Conservation (phyloP, 2,113 vertebrate species). For the Ia io region DNA sequence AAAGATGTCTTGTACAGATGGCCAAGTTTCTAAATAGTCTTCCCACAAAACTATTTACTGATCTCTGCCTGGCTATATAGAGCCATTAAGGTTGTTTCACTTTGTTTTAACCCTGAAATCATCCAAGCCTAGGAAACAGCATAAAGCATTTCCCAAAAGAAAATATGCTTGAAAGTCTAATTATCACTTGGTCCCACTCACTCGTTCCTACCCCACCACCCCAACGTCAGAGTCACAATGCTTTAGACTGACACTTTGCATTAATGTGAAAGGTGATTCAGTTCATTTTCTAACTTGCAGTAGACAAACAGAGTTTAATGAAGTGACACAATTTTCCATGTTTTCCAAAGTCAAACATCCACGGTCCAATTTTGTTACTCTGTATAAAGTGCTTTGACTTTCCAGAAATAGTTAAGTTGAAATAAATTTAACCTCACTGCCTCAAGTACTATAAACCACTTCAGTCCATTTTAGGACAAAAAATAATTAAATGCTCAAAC, state of each 20-base stretch:
- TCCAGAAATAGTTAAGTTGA: constrained; percentile 44
- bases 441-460: neutral
- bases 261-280: neutral
- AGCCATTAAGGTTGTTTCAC: neutral
- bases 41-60: neutral
- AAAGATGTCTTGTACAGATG: neutral
- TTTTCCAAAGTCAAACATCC: constrained; percentile 45
- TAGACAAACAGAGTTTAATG: neutral
- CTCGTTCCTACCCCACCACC: neutral
- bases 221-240: neutral
- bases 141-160: neutral
- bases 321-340: neutral
- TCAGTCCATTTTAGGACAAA: constrained; percentile 41
- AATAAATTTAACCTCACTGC: constrained; percentile 29
- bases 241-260: neutral
- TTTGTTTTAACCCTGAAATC: neutral
- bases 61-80: neutral
- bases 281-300: constrained; percentile 22
- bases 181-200: neutral
- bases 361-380: neutral
- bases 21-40: neutral
- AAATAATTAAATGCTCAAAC: constrained; percentile 14
- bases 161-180: neutral
- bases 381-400: neutral
- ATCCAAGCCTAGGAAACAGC: neutral